Evolutionary conservation across 2,797 vertebrate species (phyloP).

Genomic region (Parotocinclus haroldoi): DNA sequence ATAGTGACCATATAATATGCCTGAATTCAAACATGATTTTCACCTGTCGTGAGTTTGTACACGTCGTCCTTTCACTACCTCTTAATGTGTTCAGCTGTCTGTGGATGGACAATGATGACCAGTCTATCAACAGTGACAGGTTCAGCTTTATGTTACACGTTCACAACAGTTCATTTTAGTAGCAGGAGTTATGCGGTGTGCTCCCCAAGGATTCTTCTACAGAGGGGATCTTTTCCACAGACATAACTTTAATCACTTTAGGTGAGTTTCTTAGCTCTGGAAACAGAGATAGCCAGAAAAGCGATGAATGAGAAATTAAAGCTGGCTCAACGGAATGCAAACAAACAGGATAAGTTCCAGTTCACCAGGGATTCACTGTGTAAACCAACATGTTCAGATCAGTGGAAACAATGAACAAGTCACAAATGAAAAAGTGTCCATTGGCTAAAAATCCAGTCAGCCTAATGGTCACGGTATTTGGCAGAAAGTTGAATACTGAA

Average conservation of each 20-base stretch:
- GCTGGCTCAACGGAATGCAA: constrained; percentile 27
- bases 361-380: constrained; percentile 25
- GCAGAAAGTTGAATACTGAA: constrained; percentile 24
- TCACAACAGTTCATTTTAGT: constrained; percentile 23
- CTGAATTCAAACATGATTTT: background rate
- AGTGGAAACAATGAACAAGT: constrained; percentile 22
- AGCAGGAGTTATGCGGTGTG: constrained; percentile 13
- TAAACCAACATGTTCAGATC: constrained; percentile 28
- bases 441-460: constrained; percentile 15
- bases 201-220: constrained; percentile 9
- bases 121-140: background rate
- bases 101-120: too few relatives aligned
- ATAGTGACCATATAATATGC: constrained; percentile 1
- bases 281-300: constrained; percentile 32
- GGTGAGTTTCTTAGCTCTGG: constrained; percentile 9
- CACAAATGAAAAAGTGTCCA: constrained; percentile 27
- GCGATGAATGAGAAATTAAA: constrained; percentile 25
- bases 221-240: background rate
- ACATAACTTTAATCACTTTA: constrained; percentile 12
- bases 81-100: too few relatives aligned
- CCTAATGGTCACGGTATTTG: constrained; percentile 17
- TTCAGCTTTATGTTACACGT: constrained; percentile 2
- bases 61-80: background rate
- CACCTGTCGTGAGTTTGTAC: background rate
- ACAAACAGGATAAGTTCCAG: constrained; percentile 36